Conservation (phyloP, 2,888 invertebrate genomes). For the Andricus curvator region DNA sequence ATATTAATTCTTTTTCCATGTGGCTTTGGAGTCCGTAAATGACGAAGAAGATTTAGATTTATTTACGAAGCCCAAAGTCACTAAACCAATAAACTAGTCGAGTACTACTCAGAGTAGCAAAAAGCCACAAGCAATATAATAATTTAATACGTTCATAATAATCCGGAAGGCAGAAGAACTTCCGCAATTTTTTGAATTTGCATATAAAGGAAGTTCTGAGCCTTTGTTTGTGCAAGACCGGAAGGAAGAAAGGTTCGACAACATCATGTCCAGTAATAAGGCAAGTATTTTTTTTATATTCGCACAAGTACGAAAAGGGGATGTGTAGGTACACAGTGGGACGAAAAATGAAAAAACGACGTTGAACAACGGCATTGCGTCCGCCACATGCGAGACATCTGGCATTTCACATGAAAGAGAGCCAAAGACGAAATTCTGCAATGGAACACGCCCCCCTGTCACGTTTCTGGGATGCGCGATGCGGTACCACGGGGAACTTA, state of each 20-base stretch:
- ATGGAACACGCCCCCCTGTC: conserved; percentile 76
- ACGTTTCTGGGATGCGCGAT: conserved; percentile 68
- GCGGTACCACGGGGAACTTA: conserved; percentile 67
- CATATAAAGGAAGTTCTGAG: neutral
- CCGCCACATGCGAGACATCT: conserved; percentile 78
- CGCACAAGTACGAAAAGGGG: conserved; percentile 11
- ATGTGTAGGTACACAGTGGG: conserved; percentile 28
- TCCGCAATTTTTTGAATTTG: neutral
- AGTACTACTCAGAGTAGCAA: too few species aligned
- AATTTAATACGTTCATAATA: neutral
- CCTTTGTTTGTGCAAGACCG: neutral
- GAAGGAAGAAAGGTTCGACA: conserved; percentile 29
- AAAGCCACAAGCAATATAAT: too few species aligned
- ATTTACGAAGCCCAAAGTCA: too few species aligned
- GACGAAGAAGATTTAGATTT: too few species aligned
- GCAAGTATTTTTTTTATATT: conserved; percentile 3
- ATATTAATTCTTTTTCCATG: too few species aligned
- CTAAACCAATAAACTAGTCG: too few species aligned
- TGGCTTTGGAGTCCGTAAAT: too few species aligned
- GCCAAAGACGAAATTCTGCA: conserved; percentile 76
- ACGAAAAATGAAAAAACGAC: conserved; percentile 53
- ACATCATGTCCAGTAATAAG: conserved; percentile 19
- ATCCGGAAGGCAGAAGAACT: neutral
- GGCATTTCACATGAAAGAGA: conserved; percentile 77
- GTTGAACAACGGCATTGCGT: conserved; percentile 60